A percentile compares a stretch with the other conserved stretches of the same genome.
Conservation (phyloP, 2,888 invertebrate genomes). For the Drosophila nr. medialis region DNA sequence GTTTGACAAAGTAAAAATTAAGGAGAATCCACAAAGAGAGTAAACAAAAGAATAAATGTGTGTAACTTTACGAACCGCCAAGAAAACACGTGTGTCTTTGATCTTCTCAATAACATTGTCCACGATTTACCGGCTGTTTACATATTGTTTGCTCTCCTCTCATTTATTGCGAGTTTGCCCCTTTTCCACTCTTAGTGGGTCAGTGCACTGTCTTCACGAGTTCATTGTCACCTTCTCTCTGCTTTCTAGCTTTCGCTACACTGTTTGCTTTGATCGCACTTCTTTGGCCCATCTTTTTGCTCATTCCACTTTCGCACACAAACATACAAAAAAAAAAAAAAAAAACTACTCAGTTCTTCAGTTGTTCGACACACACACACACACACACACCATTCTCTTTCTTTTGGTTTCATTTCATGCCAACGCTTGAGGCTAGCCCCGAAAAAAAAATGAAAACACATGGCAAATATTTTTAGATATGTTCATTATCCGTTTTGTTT, state of each 20-base stretch:
- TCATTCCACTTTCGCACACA: slow-evolving; percentile 49
- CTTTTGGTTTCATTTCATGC: slow-evolving; percentile 3
- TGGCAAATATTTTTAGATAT: slow-evolving; percentile 71
- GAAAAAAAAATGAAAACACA: slow-evolving; percentile 11
- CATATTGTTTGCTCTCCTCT: neutral
- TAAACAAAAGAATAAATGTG: slow-evolving; percentile 8
- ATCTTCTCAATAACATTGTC: slow-evolving; percentile 23
- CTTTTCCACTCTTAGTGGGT: slow-evolving; percentile 51
- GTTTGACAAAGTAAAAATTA: slow-evolving; percentile 25
- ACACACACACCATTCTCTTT: slow-evolving; percentile 38
- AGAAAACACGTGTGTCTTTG: slow-evolving; percentile 47
- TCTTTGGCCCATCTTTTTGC: slow-evolving; percentile 23
- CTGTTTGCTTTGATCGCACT: slow-evolving; percentile 50
- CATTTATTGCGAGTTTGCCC: slow-evolving; percentile 1
- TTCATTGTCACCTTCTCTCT: slow-evolving; percentile 69
- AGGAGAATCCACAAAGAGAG: slow-evolving; percentile 7
- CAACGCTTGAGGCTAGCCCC: slow-evolving; percentile 13
- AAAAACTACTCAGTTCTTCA: slow-evolving; percentile 28
- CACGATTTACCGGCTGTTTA: slow-evolving; percentile 42
- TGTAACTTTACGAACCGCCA: slow-evolving; percentile 10
- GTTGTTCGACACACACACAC: slow-evolving; percentile 28
- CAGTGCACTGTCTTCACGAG: slow-evolving; percentile 67
- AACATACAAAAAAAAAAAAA: neutral
- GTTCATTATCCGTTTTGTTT: slow-evolving; percentile 74
- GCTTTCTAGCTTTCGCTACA: slow-evolving; percentile 35